A percentile compares a stretch with the other conserved stretches of the same genome.
Evolutionary conservation across 2,113 vertebrate species (phyloP).

Genomic region (Pyrgilauda ruficollis): DNA sequence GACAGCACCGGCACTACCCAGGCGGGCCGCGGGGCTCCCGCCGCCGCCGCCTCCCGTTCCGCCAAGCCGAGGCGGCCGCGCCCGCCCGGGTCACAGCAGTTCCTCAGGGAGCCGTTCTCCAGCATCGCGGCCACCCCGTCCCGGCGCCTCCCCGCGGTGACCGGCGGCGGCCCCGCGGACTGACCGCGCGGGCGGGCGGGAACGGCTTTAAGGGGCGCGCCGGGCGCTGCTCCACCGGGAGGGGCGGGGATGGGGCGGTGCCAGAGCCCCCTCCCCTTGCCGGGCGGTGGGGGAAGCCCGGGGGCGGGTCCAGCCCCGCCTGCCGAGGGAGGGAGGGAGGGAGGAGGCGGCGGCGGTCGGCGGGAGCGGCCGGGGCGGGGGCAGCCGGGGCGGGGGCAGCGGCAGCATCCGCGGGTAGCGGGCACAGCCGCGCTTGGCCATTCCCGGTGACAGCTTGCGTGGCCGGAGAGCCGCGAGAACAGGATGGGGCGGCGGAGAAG

Average conservation of each 20-base stretch:
- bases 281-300: not conserved
- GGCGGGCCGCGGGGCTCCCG: conserved; percentile 67
- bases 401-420: not conserved
- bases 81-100: conserved; percentile 75
- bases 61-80: conserved; percentile 45
- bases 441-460: not conserved
- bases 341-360: no score
- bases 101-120: conserved; percentile 75
- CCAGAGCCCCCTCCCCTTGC: not conserved
- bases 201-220: not conserved
- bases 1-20: conserved; percentile 83
- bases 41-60: conserved; percentile 36
- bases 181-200: not conserved
- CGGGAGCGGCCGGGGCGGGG: not conserved
- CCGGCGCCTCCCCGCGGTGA: not conserved
- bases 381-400: not conserved
- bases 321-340: not conserved
- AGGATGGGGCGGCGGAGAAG: not conserved
- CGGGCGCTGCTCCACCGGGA: not conserved
- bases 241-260: not conserved
- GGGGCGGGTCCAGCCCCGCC: not conserved
- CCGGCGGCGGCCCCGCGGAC: not conserved
- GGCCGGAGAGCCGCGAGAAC: not conserved
- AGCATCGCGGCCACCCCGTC: conserved; percentile 67
- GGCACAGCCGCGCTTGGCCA: not conserved